Conservation (phyloP, 2,888 invertebrate genomes). For the Ypsolopha scabrella region DNA sequence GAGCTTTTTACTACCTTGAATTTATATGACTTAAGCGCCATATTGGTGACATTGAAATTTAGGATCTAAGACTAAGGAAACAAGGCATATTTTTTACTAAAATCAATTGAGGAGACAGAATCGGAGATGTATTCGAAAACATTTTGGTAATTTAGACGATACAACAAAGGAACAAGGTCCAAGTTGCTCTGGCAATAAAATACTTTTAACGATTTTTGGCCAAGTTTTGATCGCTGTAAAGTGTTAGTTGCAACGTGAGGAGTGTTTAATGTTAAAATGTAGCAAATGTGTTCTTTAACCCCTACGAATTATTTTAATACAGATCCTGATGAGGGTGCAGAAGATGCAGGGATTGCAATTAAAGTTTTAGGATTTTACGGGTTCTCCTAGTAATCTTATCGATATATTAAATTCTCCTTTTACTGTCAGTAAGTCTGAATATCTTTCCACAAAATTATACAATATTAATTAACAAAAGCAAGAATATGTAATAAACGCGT, state of each 20-base stretch:
- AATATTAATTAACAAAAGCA: no score
- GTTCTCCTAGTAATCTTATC: no score
- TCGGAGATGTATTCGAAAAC: constrained; percentile 26
- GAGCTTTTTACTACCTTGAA: constrained; percentile 26
- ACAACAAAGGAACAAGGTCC: constrained; percentile 31
- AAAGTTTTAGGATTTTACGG: constrained; percentile 24
- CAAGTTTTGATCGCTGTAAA: constrained; percentile 45
- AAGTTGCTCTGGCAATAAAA: constrained; percentile 28
- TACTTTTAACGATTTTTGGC: constrained; percentile 25
- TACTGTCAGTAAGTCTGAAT: no score
- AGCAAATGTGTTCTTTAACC: constrained; percentile 64
- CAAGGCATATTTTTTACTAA: constrained; percentile 16
- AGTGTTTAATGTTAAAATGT: constrained; percentile 51
- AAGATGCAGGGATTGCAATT: constrained; percentile 47
- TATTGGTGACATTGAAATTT: constrained; percentile 23
- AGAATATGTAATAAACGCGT: no score
- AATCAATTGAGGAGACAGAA: constrained; percentile 11
- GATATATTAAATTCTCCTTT: no score
- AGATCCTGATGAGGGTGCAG: constrained; percentile 46
- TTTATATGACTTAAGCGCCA: constrained; percentile 21
- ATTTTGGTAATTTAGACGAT: constrained; percentile 33
- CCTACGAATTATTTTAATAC: constrained; percentile 56
- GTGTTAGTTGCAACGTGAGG: constrained; percentile 41
- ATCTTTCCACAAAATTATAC: no score
- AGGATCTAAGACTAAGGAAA: constrained; percentile 10